Percentiles rank a stretch among this genome's conserved stretches.
Evolutionary conservation across 1,140 invertebrate genomes (phyloP).

Genomic region (Metaphire vulgaris): DNA sequence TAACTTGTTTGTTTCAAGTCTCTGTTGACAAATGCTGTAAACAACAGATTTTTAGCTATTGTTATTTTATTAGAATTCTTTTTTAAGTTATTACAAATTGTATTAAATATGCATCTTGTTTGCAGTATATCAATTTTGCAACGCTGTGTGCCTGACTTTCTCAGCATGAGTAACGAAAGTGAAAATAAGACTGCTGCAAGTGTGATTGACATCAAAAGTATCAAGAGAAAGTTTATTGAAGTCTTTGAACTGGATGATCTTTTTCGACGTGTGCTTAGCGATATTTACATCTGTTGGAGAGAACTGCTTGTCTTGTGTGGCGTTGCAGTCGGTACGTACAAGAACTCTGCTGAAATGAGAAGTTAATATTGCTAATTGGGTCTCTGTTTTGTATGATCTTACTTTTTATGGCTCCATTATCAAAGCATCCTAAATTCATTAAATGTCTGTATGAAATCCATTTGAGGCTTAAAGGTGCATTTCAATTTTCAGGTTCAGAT

Average conservation of each 20-base stretch:
- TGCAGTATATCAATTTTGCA: slow-evolving; percentile 65
- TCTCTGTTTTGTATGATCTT: neutral
- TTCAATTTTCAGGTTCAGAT: too few species aligned
- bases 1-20: too few species aligned
- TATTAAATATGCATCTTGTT: slow-evolving; percentile 28
- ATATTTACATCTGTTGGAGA: slow-evolving; percentile 76
- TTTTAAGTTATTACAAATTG: too few species aligned
- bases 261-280: slow-evolving; percentile 76
- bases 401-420: too few species aligned
- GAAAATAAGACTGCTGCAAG: neutral
- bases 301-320: slow-evolving; percentile 70
- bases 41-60: too few species aligned
- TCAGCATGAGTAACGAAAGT: neutral
- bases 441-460: too few species aligned
- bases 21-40: too few species aligned
- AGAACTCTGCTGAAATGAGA: too few species aligned
- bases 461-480: too few species aligned
- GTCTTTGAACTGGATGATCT: slow-evolving; percentile 77
- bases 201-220: slow-evolving; percentile 53
- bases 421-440: too few species aligned
- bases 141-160: slow-evolving; percentile 67
- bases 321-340: slow-evolving; percentile 68
- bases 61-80: too few species aligned
- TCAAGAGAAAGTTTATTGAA: slow-evolving; percentile 60
- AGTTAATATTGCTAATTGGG: neutral